Base-by-base conservation (phyloP, 2,888 invertebrate genomes). In the Yponomeuta plumbellus region DNA sequence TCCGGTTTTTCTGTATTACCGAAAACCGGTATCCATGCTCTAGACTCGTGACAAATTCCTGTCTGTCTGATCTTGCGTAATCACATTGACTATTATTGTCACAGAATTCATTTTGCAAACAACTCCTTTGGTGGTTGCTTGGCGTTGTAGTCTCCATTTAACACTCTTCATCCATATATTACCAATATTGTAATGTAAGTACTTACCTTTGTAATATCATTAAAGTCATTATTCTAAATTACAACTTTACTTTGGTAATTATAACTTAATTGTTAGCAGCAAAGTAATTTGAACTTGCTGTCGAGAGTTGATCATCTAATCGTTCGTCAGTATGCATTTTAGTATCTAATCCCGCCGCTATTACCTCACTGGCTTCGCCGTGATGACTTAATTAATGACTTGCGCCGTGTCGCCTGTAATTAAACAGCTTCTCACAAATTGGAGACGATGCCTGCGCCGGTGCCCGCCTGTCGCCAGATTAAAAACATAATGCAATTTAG, bases 351-450 rank as follows among this genome's bases (percentile, higher is more conserved):
- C 81, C 80, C 71, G 73, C 74, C 77, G 78, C 78, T 81, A 80
- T 52, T 52, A 80, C 80, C 80, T 77, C 81, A 52, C 79, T 77
- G 78, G 83, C 84, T 83, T 80, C 83, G 84, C 88, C 87, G 88
- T 88, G 88, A 89, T 88, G 87, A 84, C 86, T 89, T 88, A 88
- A 90, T 90, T 89, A 90, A 90, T 89, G 87, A 87, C 81, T 82
- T 57, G 63, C 85, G 65, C 85, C 86, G 85, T 85, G 88, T 84
- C 85, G 84, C 80, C 80, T 81, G 80, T 90, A 88, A 91, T 91
- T 89, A 88, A 85, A 85, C 84, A 82, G 83, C 87, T 64, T 81
- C 81, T 75, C 83, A 83, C 84, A 88, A 89, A 89, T 88, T 88
- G 83, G 81, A 82, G 81, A 78, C 84, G 78, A 80, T 80, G 84